Evolutionary conservation across 92 coral and sea anemone species (phyloP), one percentile per base, ranked within the genome.

Genomic region (Nematostella vectensis): DNA sequence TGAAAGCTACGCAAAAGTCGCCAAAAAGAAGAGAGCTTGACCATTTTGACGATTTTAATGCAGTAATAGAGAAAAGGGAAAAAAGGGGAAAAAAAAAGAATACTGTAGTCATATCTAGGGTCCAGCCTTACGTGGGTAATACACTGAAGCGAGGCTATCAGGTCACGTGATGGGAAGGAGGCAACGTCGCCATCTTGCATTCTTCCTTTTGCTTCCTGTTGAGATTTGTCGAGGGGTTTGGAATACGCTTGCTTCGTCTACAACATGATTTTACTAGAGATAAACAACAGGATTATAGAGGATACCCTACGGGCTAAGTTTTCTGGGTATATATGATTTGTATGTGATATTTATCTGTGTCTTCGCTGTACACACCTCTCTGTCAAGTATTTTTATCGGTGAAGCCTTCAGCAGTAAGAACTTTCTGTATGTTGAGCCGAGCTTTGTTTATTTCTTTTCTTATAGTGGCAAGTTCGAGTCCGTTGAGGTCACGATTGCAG

Each of bases 401-500:
- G 8, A 6, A 15, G 40, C 40, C 15, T 33, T 6, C 40, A 33
- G 40, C 8, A 33, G 40, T 33, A 6, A n/a, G n/a, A n/a, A 33
- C 40, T 33, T 33, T 6, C 40, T 33, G 40, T 33, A 33, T 6
- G 6, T 33, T 33, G 8, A 6, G 40, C 40, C 8, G 6, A 33
- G 8, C 40, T 6, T 6, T 33, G 15, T 33, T 6, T 15, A 33
- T 58, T 59, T 31, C 25, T 74, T 52, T 56, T 47, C 52, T 57
- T 61, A 29, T 52, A 91, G 98, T 30, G 98, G 80, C 56, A 91
- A 91, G 78, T 82, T 86, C 48, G 98, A 91, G 84, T 80, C 88
- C 22, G 95, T 82, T 31, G 96, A 91, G 55, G 69, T 91, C 22
- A 91, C 96, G 24, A 71, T 91, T 52, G 95, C 98, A 79, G 98